These are phyloP conservation scores for Astyanax mexicanus DNA, from an alignment of 2,797 vertebrate species.

Conservation along the genomic window DNA sequence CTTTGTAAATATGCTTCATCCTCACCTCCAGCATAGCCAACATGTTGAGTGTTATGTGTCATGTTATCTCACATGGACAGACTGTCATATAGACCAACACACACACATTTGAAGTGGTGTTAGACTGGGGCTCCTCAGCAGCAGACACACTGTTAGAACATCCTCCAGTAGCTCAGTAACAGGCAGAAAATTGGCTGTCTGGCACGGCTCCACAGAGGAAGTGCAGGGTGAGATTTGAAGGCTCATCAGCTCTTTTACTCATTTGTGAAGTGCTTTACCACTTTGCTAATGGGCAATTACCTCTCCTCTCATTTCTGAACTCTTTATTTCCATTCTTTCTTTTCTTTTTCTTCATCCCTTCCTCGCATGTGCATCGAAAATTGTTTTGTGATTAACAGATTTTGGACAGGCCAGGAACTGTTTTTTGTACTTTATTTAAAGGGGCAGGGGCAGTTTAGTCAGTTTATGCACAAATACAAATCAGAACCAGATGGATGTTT, in stretches of 20 bases:
- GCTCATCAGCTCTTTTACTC: constrained; percentile 3
- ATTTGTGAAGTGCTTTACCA: not conserved
- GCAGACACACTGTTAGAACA: not conserved
- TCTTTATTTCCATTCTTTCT: constrained; percentile 5
- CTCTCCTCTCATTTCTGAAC: not conserved
- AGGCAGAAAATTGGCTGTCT: constrained; percentile 1
- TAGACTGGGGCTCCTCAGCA: not conserved
- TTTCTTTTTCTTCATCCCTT: not conserved
- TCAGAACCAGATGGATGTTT: too few relatives aligned
- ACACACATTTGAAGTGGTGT: not conserved
- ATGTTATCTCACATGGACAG: not conserved
- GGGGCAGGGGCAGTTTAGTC: too few relatives aligned
- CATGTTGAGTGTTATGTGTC: not conserved
- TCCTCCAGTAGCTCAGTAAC: not conserved
- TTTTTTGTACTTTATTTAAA: too few relatives aligned
- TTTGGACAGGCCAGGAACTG: too few relatives aligned
- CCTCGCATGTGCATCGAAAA: not conserved
- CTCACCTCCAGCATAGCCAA: too few relatives aligned
- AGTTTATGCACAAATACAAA: too few relatives aligned
- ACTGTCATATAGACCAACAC: not conserved
- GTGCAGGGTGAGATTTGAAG: not conserved
- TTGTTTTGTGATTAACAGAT: too few relatives aligned
- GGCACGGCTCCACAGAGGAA: not conserved
- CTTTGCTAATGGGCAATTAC: not conserved
- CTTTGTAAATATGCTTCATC: too few relatives aligned